Base-by-base conservation (phyloP, 2,797 vertebrate genomes). In the Phrynocephalus forsythii region DNA sequence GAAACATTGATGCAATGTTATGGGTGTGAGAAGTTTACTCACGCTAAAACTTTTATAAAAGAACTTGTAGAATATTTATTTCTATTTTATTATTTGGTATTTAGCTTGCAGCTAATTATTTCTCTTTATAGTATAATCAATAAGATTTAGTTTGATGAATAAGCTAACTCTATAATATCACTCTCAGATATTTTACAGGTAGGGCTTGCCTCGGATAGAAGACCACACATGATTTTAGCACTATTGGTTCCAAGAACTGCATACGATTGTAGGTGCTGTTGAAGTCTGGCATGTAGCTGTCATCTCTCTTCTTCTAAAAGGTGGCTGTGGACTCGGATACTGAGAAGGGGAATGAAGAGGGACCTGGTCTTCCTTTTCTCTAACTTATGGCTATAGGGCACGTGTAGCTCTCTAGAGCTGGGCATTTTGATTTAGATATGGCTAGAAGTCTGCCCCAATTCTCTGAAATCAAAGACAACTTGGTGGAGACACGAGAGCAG, bases 41-140 rank as follows among this genome's bases (percentile, higher is more conserved):
- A 68, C 16, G 78, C 33, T 44, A 38, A 48, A 48, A n/a, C 26
- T 30, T 3, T 30, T 20, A 67, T 50, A 20, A 67, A 67, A 77
- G 30, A 10, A 63, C 5, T 67, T 30, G 22, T 44, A 48, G n/a
- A 67, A 85, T 48, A 48, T 77, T n/a, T 22, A n/a, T 67, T 63
- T 77, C 44, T 50, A 33, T 73, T 56, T 50, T 84, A 73, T 83
- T 73, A 73, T 73, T 56, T 73, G n/a, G 33, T 38, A 66, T 76
- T n/a, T 66, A 22, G 9, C 48, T 48, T 63, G 30, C 38, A 67
- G 60, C 26, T 85, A 77, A 60, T 68, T 85, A 11, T 6, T 68
- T 72, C 50, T 48, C 16, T 67, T 48, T 67, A 77, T 77, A 67
- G 28, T 78, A 67, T 50, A 67, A 75, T 67, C 30, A 67, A 50